A percentile compares a stretch with the other conserved stretches of the same genome.
Evolutionary conservation across 2,113 vertebrate genomes (phyloP).

Genomic region (Pelodiscus sinensis): DNA sequence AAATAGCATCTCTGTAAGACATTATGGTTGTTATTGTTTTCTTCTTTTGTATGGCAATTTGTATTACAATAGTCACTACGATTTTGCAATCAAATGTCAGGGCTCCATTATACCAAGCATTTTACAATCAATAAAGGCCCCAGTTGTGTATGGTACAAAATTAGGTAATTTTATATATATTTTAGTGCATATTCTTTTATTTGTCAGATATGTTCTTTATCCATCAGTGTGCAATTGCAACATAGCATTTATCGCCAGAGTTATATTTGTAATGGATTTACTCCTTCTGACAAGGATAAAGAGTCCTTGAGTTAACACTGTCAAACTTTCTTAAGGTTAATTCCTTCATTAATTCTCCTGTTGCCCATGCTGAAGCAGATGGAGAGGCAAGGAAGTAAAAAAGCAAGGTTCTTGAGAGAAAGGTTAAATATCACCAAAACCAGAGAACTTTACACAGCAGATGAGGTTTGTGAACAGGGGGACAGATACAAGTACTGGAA

Average conservation of each 20-base stretch:
- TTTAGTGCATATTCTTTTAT: neutral
- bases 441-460: neutral
- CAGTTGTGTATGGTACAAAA: neutral
- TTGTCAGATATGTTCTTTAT: neutral
- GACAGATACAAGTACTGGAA: neutral
- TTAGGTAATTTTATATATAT: neutral
- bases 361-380: neutral
- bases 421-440: neutral
- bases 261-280: neutral
- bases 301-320: neutral
- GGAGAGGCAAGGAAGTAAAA: neutral
- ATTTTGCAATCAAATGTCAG: neutral
- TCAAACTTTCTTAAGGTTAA: neutral
- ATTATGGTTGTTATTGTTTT: slow-evolving; percentile 13
- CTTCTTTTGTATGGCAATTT: neutral
- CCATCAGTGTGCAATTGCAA: neutral
- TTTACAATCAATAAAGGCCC: neutral
- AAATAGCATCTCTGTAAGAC: slow-evolving; percentile 19
- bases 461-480: neutral
- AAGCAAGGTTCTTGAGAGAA: neutral
- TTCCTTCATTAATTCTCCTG: neutral
- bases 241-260: neutral
- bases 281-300: neutral
- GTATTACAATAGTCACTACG: neutral
- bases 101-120: neutral